A percentile compares a stretch with the other conserved stretches of the same genome.
These are phyloP conservation scores for Pemphigus obesinymphae DNA, from an alignment of 1,140 invertebrate genomes.

Conservation along the genomic window DNA sequence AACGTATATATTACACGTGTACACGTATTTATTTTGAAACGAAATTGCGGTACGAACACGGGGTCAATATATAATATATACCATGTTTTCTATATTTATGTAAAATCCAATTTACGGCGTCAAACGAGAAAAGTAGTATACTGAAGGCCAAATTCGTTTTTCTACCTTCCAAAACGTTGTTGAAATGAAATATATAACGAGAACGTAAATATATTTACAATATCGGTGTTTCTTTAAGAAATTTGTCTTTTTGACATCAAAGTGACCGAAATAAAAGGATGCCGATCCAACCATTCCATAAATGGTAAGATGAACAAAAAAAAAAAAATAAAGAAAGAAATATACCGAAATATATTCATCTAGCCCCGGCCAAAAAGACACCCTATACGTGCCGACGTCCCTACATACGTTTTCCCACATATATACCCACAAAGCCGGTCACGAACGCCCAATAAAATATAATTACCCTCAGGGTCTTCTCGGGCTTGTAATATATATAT, in stretches of 20 bases:
- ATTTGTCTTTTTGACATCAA: conserved; percentile 6
- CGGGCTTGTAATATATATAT: background rate
- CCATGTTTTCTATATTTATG: background rate
- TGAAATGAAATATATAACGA: background rate
- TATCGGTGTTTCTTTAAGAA: background rate
- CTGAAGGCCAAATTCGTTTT: background rate
- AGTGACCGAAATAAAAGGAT: background rate
- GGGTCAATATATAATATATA: too few species aligned
- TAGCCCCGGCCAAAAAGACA: background rate
- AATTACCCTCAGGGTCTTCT: conserved; percentile 19
- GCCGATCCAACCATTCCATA: background rate
- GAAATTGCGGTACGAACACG: background rate
- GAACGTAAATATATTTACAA: background rate
- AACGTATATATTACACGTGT: too few species aligned
- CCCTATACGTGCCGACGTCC: background rate
- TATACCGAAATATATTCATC: background rate
- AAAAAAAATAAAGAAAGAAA: background rate
- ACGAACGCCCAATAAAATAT: conserved; percentile 39
- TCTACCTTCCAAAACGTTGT: background rate
- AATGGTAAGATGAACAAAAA: background rate
- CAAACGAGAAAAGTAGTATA: too few species aligned
- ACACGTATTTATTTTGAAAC: background rate
- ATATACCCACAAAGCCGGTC: background rate
- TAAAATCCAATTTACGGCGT: background rate
- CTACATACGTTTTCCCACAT: background rate